Conservation (phyloP, 2,888 invertebrate genomes). For the Spisula subtruncata region DNA sequence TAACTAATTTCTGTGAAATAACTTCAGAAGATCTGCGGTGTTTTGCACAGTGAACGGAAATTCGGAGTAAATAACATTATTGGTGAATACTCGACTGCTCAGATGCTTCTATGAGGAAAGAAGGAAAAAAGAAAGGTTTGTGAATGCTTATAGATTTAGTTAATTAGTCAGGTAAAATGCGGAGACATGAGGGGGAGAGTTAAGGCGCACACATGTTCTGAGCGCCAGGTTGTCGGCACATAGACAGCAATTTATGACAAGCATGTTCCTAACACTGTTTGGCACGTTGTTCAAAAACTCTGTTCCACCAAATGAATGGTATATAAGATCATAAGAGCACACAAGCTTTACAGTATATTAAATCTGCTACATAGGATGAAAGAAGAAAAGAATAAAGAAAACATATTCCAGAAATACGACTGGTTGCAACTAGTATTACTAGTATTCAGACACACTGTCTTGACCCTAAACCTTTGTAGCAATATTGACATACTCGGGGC, state of each 20-base stretch:
- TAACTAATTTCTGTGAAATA: no score
- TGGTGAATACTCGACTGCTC: not conserved
- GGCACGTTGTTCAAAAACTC: conserved; percentile 46
- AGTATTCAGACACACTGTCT: no score
- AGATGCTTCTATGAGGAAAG: not conserved
- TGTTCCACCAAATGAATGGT: conserved; percentile 50
- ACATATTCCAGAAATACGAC: no score
- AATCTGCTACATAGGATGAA: no score
- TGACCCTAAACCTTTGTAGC: no score
- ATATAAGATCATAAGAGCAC: not conserved
- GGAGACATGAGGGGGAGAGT: conserved; percentile 52
- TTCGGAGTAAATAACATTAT: not conserved
- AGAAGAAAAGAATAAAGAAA: no score
- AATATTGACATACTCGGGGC: no score
- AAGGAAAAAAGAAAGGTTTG: not conserved
- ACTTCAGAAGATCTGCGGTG: no score
- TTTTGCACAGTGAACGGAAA: not conserved
- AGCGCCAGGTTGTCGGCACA: conserved; percentile 67
- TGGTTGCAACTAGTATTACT: no score
- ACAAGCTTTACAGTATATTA: no score
- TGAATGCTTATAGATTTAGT: conserved; percentile 11
- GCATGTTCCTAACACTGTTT: conserved; percentile 44
- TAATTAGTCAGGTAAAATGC: conserved; percentile 53
- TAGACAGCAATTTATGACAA: conserved; percentile 68
- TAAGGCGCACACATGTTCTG: conserved; percentile 79